These are phyloP conservation scores for Zeugodacus cucurbitae DNA, from an alignment of 1,140 invertebrate species.

Conservation along the genomic window DNA sequence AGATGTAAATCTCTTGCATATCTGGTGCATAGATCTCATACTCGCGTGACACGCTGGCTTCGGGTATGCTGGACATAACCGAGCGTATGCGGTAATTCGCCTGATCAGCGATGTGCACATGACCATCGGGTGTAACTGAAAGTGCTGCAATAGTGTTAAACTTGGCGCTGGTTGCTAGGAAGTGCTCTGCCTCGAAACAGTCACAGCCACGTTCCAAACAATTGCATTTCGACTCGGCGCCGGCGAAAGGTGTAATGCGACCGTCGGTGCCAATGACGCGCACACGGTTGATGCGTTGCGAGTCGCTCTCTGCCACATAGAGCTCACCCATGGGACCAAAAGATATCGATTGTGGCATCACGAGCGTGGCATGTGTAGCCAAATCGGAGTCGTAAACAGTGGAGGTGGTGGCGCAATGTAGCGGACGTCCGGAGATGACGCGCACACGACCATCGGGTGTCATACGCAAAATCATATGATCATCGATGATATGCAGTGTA, in stretches of 20 bases:
- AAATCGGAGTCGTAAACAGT: constrained; percentile 82
- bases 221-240: constrained; percentile 94
- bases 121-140: constrained; percentile 92
- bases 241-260: constrained; percentile 90
- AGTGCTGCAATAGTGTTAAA: constrained; percentile 95
- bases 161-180: constrained; percentile 89
- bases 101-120: constrained; percentile 94
- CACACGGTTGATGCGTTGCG: constrained; percentile 92
- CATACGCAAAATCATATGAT: constrained; percentile 93
- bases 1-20: constrained; percentile 95
- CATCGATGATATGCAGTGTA: constrained; percentile 94
- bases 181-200: constrained; percentile 92
- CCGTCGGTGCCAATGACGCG: constrained; percentile 92
- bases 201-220: constrained; percentile 90
- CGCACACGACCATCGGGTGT: constrained; percentile 90
- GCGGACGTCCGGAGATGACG: constrained; percentile 89
- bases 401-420: constrained; percentile 86
- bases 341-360: constrained; percentile 93
- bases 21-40: constrained; percentile 96
- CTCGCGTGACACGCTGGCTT: constrained; percentile 82
- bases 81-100: constrained; percentile 91
- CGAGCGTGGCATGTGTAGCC: constrained; percentile 88
- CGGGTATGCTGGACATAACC: constrained; percentile 91
- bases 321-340: constrained; percentile 95
- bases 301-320: constrained; percentile 95